phyloP scores from a whole-genome alignment of 2,888 invertebrate species.

The Mantis religiosa region DNA sequence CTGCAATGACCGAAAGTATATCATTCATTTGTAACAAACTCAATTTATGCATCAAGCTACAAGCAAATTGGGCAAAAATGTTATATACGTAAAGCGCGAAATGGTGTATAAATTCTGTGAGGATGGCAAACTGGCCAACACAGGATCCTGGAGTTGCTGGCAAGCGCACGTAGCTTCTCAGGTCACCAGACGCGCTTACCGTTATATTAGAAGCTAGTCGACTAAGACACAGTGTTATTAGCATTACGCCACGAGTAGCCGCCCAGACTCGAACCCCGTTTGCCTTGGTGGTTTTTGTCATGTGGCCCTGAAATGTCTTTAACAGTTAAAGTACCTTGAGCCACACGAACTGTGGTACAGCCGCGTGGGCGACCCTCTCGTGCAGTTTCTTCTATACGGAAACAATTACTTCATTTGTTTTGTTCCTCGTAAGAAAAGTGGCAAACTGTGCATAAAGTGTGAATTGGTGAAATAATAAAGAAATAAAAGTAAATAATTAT shows the following conservation, averaged over 20 bases:
- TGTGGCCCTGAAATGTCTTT: neutral
- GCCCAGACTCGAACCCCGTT: neutral
- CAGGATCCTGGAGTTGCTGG: neutral
- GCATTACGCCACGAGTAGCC: neutral
- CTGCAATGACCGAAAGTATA: no score
- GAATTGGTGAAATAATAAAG: no score
- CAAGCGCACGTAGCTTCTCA: neutral
- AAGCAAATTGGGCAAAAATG: no score
- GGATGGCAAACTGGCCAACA: neutral
- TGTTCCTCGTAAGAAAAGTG: neutral
- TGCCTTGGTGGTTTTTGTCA: neutral
- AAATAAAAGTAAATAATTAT: no score
- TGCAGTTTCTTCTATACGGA: neutral
- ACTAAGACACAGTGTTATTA: neutral
- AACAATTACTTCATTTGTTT: neutral
- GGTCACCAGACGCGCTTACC: neutral
- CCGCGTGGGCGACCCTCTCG: neutral
- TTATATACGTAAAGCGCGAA: no score
- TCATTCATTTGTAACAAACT: no score
- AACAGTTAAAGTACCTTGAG: neutral
- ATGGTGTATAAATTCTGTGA: no score
- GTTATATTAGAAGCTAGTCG: neutral
- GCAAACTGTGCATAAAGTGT: no score
- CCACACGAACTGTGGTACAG: neutral
- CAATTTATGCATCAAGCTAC: no score